Percentiles rank a stretch among this genome's conserved stretches.
Evolutionary conservation across 2,888 invertebrate genomes (phyloP).

Genomic region (Tenodera sinensis): DNA sequence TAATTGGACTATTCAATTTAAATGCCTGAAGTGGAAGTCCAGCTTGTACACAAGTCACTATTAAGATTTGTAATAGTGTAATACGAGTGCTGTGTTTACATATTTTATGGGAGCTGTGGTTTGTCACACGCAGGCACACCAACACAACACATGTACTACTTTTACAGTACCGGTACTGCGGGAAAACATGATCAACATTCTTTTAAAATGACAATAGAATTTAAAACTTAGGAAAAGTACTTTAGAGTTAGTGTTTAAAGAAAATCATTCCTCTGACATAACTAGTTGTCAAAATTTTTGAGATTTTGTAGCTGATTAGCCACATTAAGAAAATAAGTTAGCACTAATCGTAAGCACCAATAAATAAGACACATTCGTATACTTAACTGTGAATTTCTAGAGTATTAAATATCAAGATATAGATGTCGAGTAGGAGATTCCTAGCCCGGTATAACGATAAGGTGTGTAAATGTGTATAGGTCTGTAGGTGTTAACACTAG

Average conservation of each 20-base stretch:
- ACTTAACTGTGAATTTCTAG: not conserved
- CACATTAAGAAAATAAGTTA: not conserved
- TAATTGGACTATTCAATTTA: no score
- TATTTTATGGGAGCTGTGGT: not conserved
- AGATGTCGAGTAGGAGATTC: not conserved
- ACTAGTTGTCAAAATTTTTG: not conserved
- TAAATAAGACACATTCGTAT: not conserved
- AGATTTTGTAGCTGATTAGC: not conserved
- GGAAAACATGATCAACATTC: not conserved
- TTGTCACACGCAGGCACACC: not conserved
- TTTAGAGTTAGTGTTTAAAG: not conserved
- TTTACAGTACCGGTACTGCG: not conserved
- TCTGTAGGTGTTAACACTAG: not conserved
- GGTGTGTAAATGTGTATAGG: not conserved
- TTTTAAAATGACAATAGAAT: not conserved
- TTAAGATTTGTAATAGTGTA: not conserved
- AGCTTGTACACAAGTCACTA: not conserved
- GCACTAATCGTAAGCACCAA: not conserved
- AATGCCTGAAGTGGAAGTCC: no score
- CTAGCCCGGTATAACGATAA: not conserved
- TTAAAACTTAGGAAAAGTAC: not conserved
- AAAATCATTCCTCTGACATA: not conserved
- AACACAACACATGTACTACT: not conserved
- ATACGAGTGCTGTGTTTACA: not conserved
- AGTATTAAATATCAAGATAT: not conserved